These are phyloP conservation scores for Xerus inauris DNA, from an alignment of 2,113 vertebrate genomes.

Conservation along the genomic window DNA sequence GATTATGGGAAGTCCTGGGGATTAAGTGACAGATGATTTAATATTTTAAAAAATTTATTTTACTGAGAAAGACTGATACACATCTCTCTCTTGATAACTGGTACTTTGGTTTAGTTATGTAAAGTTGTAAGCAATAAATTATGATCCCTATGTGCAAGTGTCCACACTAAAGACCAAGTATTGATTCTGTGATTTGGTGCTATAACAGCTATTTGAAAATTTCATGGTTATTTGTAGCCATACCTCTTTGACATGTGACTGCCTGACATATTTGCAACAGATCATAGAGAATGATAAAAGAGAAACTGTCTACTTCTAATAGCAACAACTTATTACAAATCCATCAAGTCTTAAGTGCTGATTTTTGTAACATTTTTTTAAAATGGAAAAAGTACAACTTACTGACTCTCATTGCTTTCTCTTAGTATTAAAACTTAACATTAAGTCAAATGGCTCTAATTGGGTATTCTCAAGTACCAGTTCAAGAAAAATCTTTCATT, in stretches of 20 bases:
- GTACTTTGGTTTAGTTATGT: slow-evolving; percentile 30
- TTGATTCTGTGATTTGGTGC: slow-evolving; percentile 37
- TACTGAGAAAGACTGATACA: not conserved
- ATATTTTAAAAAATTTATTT: slow-evolving; percentile 24
- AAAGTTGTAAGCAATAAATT: slow-evolving; percentile 48
- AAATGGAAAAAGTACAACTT: slow-evolving; percentile 40
- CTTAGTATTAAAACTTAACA: slow-evolving; percentile 46
- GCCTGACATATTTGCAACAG: slow-evolving; percentile 15
- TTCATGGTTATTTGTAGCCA: not conserved
- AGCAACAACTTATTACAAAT: slow-evolving; percentile 45
- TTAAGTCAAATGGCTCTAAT: slow-evolving; percentile 16
- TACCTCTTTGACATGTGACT: not conserved
- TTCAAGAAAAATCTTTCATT: slow-evolving; percentile 28
- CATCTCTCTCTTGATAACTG: not conserved
- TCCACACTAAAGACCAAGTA: slow-evolving; percentile 15
- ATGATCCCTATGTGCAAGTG: not conserved
- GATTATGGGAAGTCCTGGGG: not conserved
- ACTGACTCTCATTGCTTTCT: slow-evolving; percentile 16
- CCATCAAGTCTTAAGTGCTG: slow-evolving; percentile 17
- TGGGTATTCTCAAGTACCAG: not conserved
- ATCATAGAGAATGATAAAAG: not conserved
- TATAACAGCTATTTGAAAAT: slow-evolving; percentile 13
- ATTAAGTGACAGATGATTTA: slow-evolving; percentile 52
- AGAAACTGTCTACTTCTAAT: slow-evolving; percentile 48
- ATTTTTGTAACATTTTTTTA: slow-evolving; percentile 23